Evolutionary conservation across 2,797 vertebrate species (phyloP), one percentile per base, ranked within the genome.

Genomic region (Oreochromis mossambicus): DNA sequence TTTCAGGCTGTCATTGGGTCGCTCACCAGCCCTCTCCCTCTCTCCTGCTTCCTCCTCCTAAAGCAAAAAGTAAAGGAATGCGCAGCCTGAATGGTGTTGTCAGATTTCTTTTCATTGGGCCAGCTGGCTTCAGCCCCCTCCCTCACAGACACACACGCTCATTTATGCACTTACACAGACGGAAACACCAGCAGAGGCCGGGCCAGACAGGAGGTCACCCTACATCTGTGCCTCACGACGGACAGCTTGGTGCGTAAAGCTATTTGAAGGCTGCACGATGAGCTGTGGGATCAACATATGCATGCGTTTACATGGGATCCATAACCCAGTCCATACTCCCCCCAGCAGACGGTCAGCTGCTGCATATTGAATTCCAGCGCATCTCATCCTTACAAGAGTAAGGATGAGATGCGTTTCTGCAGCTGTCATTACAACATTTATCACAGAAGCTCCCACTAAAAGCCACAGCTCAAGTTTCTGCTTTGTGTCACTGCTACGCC

Each of bases 21-120:
- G 80, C 38, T 75, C 78, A 13, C 14, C 73, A 73, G 56, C 78
- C 26, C 66, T 12, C 55, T 51, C 38, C 41, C 41, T 70, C 66
- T 73, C 66, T 4, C 14, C 54, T 6, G 54, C 29, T 54, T 70
- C 50, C 48, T 41, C 15, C 85, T 85, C 82, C 50, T 79, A 63
- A 81, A 83, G 81, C 78, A 87, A 36, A 89, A 89, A 88, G 80
- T 92, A 48, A 79, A 94, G 96, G 95, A 96, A 97, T 96, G 95
- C 80, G 80, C 89, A 43, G 77, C 87, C 89, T 91, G 86, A 92
- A 92, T 93, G 61, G 81, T 86, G 86, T 86, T 83, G 84, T 92
- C 90, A 86, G 91, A 91, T 93, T 93, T 85, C 90, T 92, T 94
- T 94, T 92, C 93, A 90, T 79, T 88, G 82, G 77, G 81, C 92